Evolutionary conservation across 2,888 invertebrate species (phyloP).

Genomic region (Cryptocephalus moraei): DNA sequence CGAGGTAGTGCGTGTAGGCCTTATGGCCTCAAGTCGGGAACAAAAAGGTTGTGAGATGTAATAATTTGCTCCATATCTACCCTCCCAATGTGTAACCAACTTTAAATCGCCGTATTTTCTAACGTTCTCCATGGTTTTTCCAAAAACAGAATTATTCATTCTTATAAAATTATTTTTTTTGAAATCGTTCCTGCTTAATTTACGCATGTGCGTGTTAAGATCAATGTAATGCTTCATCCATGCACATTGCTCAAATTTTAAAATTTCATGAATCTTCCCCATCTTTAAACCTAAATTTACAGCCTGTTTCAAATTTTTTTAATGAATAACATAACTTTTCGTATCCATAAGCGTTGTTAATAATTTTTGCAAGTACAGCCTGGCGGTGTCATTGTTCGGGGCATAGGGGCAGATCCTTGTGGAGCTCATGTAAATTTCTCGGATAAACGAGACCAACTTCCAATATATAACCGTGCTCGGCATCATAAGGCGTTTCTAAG

Average conservation of each 20-base stretch:
- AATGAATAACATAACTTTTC: slow-evolving; percentile 4
- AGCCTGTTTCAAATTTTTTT: slow-evolving; percentile 5
- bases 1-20: no score
- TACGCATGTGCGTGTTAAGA: slow-evolving; percentile 10
- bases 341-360: slow-evolving; percentile 5
- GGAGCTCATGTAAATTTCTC: slow-evolving; percentile 1
- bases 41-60: no score
- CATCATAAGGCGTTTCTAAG: slow-evolving; percentile 1
- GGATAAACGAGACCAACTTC: slow-evolving; percentile 4
- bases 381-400: slow-evolving; percentile 3
- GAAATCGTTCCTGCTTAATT: slow-evolving; percentile 24
- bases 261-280: slow-evolving; percentile 1
- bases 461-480: slow-evolving; percentile 6
- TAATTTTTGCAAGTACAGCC: slow-evolving; percentile 1
- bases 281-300: slow-evolving; percentile 3
- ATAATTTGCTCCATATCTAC: no score
- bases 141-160: slow-evolving; percentile 32
- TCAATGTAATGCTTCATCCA: slow-evolving; percentile 5
- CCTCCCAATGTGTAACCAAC: slow-evolving; percentile 24
- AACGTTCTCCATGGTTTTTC: slow-evolving; percentile 36
- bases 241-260: slow-evolving; percentile 22
- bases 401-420: slow-evolving; percentile 6
- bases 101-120: slow-evolving; percentile 28
- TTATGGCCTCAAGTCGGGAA: no score
- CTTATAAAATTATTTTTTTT: slow-evolving; percentile 34